Evolutionary conservation across 2,797 vertebrate genomes (phyloP), one percentile per base, ranked within the genome.

Genomic region (Parotocinclus haroldoi): DNA sequence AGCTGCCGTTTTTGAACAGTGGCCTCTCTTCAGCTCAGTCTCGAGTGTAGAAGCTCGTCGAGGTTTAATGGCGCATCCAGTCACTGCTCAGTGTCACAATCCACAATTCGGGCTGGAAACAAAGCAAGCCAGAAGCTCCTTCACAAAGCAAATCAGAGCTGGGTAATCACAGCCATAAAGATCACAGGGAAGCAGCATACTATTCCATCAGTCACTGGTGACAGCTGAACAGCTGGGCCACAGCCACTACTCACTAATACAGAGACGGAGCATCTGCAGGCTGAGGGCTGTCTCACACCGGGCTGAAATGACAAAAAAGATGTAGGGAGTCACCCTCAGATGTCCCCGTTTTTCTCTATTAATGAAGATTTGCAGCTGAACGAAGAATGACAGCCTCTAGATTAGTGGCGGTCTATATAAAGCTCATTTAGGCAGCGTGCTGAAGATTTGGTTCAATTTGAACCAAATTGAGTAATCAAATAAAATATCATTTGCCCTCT

Each of bases 161-260:
- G 48, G 48, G 10, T 10, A 50, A 17, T 14, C 48, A 58, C 14
- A 36, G 52, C 14, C 27, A 11, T 39, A 27, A 52, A n/a, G 50
- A 65, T 13, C 42, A 12, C 42, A 61, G 40, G 52, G 18, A 45
- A 59, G 58, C 49, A 39, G 45, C 10, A 45, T 18, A 57, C 17
- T 53, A 37, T 58, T 56, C 11, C 46, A 67, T 72, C 63, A 56
- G 58, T 62, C 70, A 72, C 14, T 62, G 45, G 38, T 62, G 70
- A 57, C 63, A 67, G 58, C 27, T 7, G 19, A 52, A 62, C 70
- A 72, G 58, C 70, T 67, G 70, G 52, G 19, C 12, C 13, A 50
- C 51, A 56, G 58, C 38, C 52, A 62, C 52, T 58, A 38, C 42
- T 52, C 16, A 53, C 17, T 45, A 51, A 51, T 8, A 37, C 10